These are phyloP conservation scores for Drosophila simulans DNA, from an alignment of 1,140 invertebrate species.

Conservation along the genomic window DNA sequence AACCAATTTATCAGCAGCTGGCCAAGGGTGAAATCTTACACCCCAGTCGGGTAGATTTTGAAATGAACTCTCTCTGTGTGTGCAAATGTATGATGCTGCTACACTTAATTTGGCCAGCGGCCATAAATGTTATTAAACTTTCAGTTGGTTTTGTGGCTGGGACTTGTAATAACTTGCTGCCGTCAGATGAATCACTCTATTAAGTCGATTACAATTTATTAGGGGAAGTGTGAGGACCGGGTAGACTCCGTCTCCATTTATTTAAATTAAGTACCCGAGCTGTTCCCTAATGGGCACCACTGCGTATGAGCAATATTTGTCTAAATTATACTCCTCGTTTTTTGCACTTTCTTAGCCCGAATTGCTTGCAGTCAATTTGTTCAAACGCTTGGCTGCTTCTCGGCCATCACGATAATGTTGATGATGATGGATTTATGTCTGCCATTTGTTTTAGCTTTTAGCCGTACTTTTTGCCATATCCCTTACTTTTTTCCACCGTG, in stretches of 20 bases:
- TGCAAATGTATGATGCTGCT: not conserved
- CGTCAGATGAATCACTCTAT: slow-evolving; percentile 34
- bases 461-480: slow-evolving; percentile 4
- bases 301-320: slow-evolving; percentile 62
- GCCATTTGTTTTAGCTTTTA: slow-evolving; percentile 51
- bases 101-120: slow-evolving; percentile 3
- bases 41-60: not conserved
- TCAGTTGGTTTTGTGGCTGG: not conserved
- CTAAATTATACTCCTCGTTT: slow-evolving; percentile 34
- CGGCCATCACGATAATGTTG: slow-evolving; percentile 33
- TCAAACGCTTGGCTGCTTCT: slow-evolving; percentile 31
- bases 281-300: slow-evolving; percentile 39
- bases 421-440: slow-evolving; percentile 69
- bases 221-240: too few species aligned
- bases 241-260: slow-evolving; percentile 38
- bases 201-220: slow-evolving; percentile 52
- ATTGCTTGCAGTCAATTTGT: slow-evolving; percentile 63
- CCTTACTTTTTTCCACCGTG: not conserved
- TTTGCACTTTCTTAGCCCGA: slow-evolving; percentile 40
- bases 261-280: slow-evolving; percentile 47
- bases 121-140: slow-evolving; percentile 15
- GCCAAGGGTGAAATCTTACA: not conserved
- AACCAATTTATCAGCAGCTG: slow-evolving; percentile 40
- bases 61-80: not conserved
- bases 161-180: slow-evolving; percentile 35